Conservation (phyloP, 2,113 vertebrate species). For the Syngnathus scovelli region DNA sequence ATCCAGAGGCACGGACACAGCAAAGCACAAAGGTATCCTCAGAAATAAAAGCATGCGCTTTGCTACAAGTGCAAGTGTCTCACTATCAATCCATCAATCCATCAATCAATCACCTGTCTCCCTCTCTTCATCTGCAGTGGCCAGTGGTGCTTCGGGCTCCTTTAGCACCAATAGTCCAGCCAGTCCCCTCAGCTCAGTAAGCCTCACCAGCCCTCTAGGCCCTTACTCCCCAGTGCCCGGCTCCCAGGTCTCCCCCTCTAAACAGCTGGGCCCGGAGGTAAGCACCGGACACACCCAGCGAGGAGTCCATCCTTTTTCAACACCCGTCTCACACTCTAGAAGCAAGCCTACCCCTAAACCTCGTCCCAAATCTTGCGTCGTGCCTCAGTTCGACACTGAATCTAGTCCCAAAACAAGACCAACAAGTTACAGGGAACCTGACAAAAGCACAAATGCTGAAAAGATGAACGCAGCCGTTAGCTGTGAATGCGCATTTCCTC, state of each 20-base stretch:
- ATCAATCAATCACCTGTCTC: background rate
- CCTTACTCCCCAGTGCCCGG: slow-evolving; percentile 89
- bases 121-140: slow-evolving; percentile 60
- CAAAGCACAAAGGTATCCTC: slow-evolving; percentile 84
- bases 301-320: slow-evolving; percentile 9
- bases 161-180: slow-evolving; percentile 95
- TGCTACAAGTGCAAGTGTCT: background rate
- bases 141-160: slow-evolving; percentile 76
- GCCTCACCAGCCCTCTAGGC: slow-evolving; percentile 91
- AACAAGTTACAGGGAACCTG: slow-evolving; percentile 29
- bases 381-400: slow-evolving; percentile 19
- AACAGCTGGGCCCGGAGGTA: slow-evolving; percentile 84
- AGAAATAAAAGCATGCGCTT: background rate
- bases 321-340: slow-evolving; percentile 8
- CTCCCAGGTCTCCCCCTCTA: slow-evolving; percentile 86
- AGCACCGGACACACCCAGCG: slow-evolving; percentile 67
- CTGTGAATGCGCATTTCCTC: background rate
- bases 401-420: slow-evolving; percentile 25
- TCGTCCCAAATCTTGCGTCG: slow-evolving; percentile 27
- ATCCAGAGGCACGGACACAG: slow-evolving; percentile 85
- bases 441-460: slow-evolving; percentile 8
- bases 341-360: slow-evolving; percentile 20
- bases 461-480: background rate
- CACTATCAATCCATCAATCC: background rate
- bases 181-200: slow-evolving; percentile 91